A percentile compares a stretch with the other conserved stretches of the same genome.
Evolutionary conservation across 30 jellyfish, hydroid and myxozoan species (phyloP).

Genomic region (Aurelia aurita): DNA sequence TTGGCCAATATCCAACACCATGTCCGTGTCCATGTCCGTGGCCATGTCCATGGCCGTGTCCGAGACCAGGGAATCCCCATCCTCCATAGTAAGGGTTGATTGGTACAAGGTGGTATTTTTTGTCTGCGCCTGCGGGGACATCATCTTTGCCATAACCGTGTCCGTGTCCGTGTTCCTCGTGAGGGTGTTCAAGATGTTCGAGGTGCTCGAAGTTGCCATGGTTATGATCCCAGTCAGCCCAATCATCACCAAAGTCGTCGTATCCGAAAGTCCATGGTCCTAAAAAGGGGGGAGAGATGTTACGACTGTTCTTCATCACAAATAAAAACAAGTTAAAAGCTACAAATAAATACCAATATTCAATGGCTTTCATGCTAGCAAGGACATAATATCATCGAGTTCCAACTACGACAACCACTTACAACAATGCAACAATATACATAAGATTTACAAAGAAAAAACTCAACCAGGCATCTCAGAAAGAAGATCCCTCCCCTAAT

Average conservation of each 20-base stretch:
- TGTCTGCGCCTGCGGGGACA: constrained; percentile 52
- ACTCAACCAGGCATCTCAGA: too few relatives aligned
- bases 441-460: too few relatives aligned
- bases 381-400: too few relatives aligned
- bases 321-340: too few relatives aligned
- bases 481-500: too few relatives aligned
- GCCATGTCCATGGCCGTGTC: constrained; percentile 54
- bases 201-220: constrained; percentile 88
- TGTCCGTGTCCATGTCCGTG: constrained; percentile 57
- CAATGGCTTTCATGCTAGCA: too few relatives aligned
- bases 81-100: constrained; percentile 59
- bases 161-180: constrained; percentile 72
- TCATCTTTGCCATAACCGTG: constrained; percentile 75
- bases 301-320: too few relatives aligned
- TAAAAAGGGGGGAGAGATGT: neutral
- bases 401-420: too few relatives aligned
- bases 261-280: constrained; percentile 99
- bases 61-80: constrained; percentile 59
- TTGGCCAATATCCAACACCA: constrained; percentile 68
- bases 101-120: constrained; percentile 64
- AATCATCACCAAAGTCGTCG: constrained; percentile 97
- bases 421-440: too few relatives aligned
- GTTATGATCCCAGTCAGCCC: constrained; percentile 99
- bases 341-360: too few relatives aligned
- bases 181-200: constrained; percentile 68